Conservation (phyloP, 2,888 invertebrate species). For the Drosophila limbata region DNA sequence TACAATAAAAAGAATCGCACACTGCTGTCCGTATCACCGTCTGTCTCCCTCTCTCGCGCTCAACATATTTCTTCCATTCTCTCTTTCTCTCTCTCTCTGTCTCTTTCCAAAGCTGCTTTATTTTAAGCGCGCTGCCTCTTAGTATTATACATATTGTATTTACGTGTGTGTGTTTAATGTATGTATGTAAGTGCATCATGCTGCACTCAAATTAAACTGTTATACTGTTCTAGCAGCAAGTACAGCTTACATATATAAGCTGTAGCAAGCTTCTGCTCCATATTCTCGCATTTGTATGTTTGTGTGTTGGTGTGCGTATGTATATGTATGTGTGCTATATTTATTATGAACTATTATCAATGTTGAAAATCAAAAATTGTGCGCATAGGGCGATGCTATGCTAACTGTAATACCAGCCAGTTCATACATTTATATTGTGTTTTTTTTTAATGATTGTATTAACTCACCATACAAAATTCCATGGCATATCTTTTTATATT, state of each 20-base stretch:
- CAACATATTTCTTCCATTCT: neutral
- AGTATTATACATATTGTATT: slow-evolving; percentile 1
- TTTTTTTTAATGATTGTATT: slow-evolving; percentile 37
- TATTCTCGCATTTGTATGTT: slow-evolving; percentile 1
- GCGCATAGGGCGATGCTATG: slow-evolving; percentile 54
- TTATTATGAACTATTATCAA: slow-evolving; percentile 40
- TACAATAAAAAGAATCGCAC: neutral
- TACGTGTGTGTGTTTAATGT: slow-evolving; percentile 2
- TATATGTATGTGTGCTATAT: slow-evolving; percentile 19
- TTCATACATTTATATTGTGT: slow-evolving; percentile 51
- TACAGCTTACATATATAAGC: slow-evolving; percentile 4
- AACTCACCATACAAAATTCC: slow-evolving; percentile 3
- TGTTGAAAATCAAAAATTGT: slow-evolving; percentile 37
- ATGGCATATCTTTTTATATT: slow-evolving; percentile 15
- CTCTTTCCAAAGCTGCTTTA: neutral
- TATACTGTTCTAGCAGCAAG: slow-evolving; percentile 17
- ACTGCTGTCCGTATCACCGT: neutral
- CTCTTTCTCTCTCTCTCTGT: slow-evolving; percentile 1
- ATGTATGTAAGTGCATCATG: neutral
- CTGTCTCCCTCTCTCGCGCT: slow-evolving; percentile 6
- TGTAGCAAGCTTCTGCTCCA: slow-evolving; percentile 8
- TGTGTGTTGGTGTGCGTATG: slow-evolving; percentile 11
- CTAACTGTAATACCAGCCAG: slow-evolving; percentile 65
- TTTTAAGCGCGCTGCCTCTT: neutral
- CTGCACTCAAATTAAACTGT: slow-evolving; percentile 20